Conservation (phyloP, 1,140 invertebrate genomes). For the Lethrus apterus region DNA sequence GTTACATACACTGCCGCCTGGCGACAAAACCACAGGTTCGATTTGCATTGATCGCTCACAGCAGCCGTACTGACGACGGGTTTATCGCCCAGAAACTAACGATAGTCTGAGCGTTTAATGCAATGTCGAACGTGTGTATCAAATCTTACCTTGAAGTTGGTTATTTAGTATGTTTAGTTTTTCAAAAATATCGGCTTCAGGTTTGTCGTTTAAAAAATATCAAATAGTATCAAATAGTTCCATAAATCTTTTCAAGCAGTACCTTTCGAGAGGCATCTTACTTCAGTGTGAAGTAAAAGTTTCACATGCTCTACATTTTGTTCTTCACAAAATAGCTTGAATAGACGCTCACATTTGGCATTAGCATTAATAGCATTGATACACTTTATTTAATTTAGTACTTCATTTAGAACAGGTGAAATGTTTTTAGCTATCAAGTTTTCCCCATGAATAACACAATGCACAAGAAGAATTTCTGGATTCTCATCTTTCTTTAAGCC, state of each 20-base stretch:
- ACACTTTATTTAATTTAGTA: slow-evolving; percentile 16
- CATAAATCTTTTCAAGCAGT: slow-evolving; percentile 27
- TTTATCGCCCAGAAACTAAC: no score
- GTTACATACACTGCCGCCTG: no score
- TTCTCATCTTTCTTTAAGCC: slow-evolving; percentile 20
- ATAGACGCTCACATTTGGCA: slow-evolving; percentile 24
- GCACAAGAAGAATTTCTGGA: slow-evolving; percentile 24
- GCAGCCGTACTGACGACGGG: no score
- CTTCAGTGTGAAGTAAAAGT: slow-evolving; percentile 28
- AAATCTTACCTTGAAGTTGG: slow-evolving; percentile 16
- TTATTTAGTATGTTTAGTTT: slow-evolving; percentile 22
- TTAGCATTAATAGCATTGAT: slow-evolving; percentile 23
- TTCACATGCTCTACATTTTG: slow-evolving; percentile 26
- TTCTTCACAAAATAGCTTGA: slow-evolving; percentile 25
- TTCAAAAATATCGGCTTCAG: slow-evolving; percentile 24
- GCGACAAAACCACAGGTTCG: no score
- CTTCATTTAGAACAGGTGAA: slow-evolving; percentile 26
- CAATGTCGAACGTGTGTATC: no score
- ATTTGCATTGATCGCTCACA: no score
- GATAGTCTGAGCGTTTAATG: no score
- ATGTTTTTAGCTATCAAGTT: slow-evolving; percentile 23
- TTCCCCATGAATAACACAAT: slow-evolving; percentile 27
- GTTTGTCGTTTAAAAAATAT: slow-evolving; percentile 24
- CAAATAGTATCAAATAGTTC: slow-evolving; percentile 22
- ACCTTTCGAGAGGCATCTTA: slow-evolving; percentile 26